A percentile compares a stretch with the other conserved stretches of the same genome.
phyloP scores from a whole-genome alignment of 2,888 invertebrate species.

The Eudasyphora cyanicolor region DNA sequence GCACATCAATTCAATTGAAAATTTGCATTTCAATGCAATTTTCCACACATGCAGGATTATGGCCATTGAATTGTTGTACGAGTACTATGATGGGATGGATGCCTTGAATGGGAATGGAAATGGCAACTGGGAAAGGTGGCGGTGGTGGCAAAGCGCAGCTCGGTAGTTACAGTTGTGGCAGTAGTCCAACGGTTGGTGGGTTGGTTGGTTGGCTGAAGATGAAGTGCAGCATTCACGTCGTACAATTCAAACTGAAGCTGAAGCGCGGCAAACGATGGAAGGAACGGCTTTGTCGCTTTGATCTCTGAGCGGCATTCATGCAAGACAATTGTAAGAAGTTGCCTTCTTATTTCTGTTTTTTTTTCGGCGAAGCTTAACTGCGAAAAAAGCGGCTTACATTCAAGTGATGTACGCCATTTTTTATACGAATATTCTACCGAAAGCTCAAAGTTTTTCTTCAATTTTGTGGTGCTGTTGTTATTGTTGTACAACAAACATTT shows the following conservation, averaged over 20 bases:
- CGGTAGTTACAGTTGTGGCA: conserved; percentile 71
- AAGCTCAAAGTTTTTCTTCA: conserved; percentile 61
- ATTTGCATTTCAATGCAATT: conserved; percentile 79
- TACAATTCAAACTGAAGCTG: conserved; percentile 60
- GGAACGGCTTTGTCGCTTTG: conserved; percentile 56
- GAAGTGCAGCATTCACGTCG: conserved; percentile 52
- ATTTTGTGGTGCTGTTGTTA: conserved; percentile 52
- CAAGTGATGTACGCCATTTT: conserved; percentile 73
- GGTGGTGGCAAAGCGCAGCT: conserved; percentile 65
- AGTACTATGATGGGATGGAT: conserved; percentile 63
- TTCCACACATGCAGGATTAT: conserved; percentile 77
- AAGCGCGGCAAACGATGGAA: conserved; percentile 16
- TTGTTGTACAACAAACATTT: conserved; percentile 1
- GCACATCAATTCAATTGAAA: conserved; percentile 74
- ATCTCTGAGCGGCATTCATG: conserved; percentile 60
- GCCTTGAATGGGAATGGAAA: conserved; percentile 70
- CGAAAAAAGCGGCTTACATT: conserved; percentile 69
- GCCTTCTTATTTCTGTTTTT: neutral
- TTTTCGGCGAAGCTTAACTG: conserved; percentile 25
- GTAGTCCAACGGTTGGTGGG: conserved; percentile 68
- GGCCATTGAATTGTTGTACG: conserved; percentile 60
- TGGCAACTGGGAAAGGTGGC: too few species aligned
- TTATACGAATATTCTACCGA: conserved; percentile 53
- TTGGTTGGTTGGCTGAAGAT: too few species aligned
- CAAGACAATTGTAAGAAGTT: conserved; percentile 57